phyloP scores from a whole-genome alignment of 2,888 invertebrate genomes.

The Melanostoma mellinum region DNA sequence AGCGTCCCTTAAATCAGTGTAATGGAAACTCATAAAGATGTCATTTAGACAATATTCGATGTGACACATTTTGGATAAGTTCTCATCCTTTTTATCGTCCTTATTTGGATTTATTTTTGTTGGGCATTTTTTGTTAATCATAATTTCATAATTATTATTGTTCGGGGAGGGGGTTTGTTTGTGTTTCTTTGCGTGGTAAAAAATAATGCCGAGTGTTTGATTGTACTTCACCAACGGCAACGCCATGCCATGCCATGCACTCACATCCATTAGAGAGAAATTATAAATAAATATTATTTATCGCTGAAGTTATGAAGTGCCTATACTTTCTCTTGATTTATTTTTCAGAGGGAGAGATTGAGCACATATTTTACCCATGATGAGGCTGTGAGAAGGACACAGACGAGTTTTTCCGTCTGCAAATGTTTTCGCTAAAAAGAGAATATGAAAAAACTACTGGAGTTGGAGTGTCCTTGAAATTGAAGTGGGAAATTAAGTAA shows the following conservation, averaged over 20 bases:
- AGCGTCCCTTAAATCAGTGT: conserved; percentile 65
- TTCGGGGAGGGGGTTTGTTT: conserved; percentile 51
- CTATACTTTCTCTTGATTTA: conserved; percentile 56
- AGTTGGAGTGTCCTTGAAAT: conserved; percentile 59
- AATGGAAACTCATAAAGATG: conserved; percentile 73
- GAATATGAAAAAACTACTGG: conserved; percentile 20
- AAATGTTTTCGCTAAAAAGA: conserved; percentile 45
- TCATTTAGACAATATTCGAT: conserved; percentile 70
- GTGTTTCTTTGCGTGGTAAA: conserved; percentile 58
- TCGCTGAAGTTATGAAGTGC: conserved; percentile 40
- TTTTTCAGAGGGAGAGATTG: conserved; percentile 23
- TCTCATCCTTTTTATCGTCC: conserved; percentile 53
- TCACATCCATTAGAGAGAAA: conserved; percentile 60
- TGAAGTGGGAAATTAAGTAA: conserved; percentile 68
- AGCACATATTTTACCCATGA: conserved; percentile 9
- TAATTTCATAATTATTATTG: conserved; percentile 65
- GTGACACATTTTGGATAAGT: conserved; percentile 65
- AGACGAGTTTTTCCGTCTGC: conserved; percentile 34
- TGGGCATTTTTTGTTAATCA: conserved; percentile 20
- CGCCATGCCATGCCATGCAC: conserved; percentile 28
- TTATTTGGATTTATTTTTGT: conserved; percentile 28
- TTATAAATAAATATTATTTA: conserved; percentile 72
- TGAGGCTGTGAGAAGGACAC: conserved; percentile 40
- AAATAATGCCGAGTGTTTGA: conserved; percentile 47
- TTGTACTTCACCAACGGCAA: conserved; percentile 28